phyloP scores from a whole-genome alignment of 37 sponge, comb jelly and placozoan species.

The Amphimedon queenslandica region DNA sequence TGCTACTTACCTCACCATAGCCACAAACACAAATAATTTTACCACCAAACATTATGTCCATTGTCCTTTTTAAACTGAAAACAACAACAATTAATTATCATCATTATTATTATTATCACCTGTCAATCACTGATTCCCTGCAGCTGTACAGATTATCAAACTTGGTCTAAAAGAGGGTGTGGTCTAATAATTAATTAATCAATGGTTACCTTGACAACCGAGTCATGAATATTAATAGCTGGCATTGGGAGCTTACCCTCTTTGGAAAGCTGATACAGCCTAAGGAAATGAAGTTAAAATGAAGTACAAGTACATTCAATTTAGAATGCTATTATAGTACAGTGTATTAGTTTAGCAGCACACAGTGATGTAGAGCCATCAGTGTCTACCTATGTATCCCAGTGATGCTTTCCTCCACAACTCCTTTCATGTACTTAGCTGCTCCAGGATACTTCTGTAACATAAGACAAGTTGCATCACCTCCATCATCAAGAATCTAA shows the following conservation, averaged over 20 bases:
- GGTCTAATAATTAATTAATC: too few relatives aligned
- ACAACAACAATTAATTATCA: not conserved
- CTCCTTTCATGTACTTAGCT: slow-evolving; percentile 60
- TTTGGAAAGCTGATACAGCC: slow-evolving; percentile 86
- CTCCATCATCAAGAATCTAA: slow-evolving; percentile 89
- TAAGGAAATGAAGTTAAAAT: slow-evolving; percentile 15
- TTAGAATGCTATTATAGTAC: too few relatives aligned
- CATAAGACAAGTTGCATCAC: slow-evolving; percentile 83
- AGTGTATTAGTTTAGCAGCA: not conserved
- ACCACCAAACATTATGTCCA: slow-evolving; percentile 86
- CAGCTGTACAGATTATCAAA: slow-evolving; percentile 89
- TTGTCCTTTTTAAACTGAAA: slow-evolving; percentile 63
- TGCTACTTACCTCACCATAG: slow-evolving; percentile 80
- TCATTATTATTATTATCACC: slow-evolving; percentile 18
- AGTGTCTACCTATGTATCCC: slow-evolving; percentile 82
- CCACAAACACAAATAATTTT: slow-evolving; percentile 75
- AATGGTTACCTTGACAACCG: slow-evolving; percentile 73
- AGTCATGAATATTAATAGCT: slow-evolving; percentile 89
- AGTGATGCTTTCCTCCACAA: slow-evolving; percentile 88
- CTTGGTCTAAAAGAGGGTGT: slow-evolving; percentile 46
- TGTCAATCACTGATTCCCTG: slow-evolving; percentile 79
- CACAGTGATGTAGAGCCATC: too few relatives aligned
- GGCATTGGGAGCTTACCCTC: slow-evolving; percentile 71
- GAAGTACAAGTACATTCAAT: not conserved
- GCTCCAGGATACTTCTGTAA: slow-evolving; percentile 56